Evolutionary conservation across 2,113 vertebrate genomes (phyloP), one percentile per base, ranked within the genome.

Genomic region (Daphoenositta chrysoptera): DNA sequence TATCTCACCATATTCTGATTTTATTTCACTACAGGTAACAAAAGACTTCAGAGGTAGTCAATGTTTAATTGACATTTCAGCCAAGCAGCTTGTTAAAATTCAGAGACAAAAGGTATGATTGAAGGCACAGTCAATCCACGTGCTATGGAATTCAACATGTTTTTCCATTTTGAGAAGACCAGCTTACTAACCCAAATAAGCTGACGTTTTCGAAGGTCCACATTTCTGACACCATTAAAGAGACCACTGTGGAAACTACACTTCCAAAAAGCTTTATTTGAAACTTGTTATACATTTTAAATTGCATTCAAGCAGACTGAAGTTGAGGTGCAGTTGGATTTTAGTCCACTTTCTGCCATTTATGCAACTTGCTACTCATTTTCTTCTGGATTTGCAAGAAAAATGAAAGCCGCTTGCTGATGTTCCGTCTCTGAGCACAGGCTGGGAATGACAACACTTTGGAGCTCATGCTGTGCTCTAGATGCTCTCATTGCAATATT

Each of bases 391-490:
- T 61, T 84, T 87, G 27, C 57, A 92, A 94, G 75, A 71, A 24
- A 81, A 91, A 51, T 30, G 48, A 73, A 94, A 82, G 51, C 45
- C 1, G 1, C 76, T 88, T 69, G 61, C 50, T 83, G 90, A 75
- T 73, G 47, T 73, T 90, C 68, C 45, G 1, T 65, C 57, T 82
- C 44, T 53, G 72, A 93, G 94, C 80, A 82, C 80, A 75, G 44
- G 21, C 69, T 94, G 83, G 80, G 80, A 95, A 95, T 96, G 94
- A 94, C 69, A 83, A 40, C 31, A 53, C 8, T 83, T 69, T 95
- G 81, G 92, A 93, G 20, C 87, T 93, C 91, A 78, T 48, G 61
- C 47, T 77, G 65, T 93, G 69, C 66, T 91, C 75, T 61, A 13
- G 64, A 90, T 93, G 37, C 71, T 78, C 51, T 73, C 60, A 35